phyloP scores from a whole-genome alignment of 2,113 vertebrate genomes.

The Mormyrus lacerda region DNA sequence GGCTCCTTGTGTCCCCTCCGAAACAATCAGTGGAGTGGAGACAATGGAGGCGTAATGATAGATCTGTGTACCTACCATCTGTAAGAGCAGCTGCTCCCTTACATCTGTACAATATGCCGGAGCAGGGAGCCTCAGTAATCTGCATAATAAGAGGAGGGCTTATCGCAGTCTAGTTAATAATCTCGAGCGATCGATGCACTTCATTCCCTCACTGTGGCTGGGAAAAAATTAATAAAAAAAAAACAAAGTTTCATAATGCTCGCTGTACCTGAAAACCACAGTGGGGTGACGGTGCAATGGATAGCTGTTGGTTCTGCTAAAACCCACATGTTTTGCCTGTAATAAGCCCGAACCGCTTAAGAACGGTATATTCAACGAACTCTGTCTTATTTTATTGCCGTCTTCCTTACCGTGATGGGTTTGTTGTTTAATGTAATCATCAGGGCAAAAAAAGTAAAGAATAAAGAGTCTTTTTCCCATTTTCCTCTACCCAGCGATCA shows the following conservation, averaged over 20 bases:
- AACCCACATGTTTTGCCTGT: constrained; percentile 61
- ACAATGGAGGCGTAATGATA: constrained; percentile 99
- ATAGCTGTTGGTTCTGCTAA: constrained; percentile 65
- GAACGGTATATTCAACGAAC: constrained; percentile 59
- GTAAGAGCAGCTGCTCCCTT: constrained; percentile 98
- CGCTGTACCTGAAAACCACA: constrained; percentile 57
- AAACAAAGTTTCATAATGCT: constrained; percentile 68
- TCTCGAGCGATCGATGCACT: constrained; percentile 92
- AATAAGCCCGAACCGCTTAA: constrained; percentile 59
- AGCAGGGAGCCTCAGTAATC: constrained; percentile 95
- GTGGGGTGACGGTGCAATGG: constrained; percentile 73
- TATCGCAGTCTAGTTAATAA: constrained; percentile 99
- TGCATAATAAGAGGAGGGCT: constrained; percentile 99
- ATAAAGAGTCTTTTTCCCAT: neutral
- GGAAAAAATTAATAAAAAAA: constrained; percentile 20
- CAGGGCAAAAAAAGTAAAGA: neutral
- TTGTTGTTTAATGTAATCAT: constrained; percentile 26
- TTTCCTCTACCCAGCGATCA: constrained; percentile 16
- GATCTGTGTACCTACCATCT: constrained; percentile 99
- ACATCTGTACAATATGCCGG: constrained; percentile 99
- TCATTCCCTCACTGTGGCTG: constrained; percentile 87
- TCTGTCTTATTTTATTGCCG: constrained; percentile 47
- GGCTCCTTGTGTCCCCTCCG: constrained; percentile 71
- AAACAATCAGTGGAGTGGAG: constrained; percentile 80
- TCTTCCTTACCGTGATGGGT: constrained; percentile 29